phyloP scores from a whole-genome alignment of 2,113 vertebrate genomes.

The Camelus dromedarius region DNA sequence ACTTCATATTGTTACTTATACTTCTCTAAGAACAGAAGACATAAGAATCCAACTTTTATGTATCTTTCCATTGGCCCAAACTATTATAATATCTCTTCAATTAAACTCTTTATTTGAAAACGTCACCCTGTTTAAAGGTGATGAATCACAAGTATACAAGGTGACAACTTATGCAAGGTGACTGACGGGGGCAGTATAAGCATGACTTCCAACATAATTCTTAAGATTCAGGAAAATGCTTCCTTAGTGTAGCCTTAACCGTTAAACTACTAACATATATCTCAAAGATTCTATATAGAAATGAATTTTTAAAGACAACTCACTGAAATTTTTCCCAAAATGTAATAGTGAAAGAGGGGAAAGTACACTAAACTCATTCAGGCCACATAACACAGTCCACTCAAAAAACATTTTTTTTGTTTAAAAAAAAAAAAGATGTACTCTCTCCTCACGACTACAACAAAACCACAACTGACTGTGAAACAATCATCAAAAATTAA shows the following conservation, averaged over 20 bases:
- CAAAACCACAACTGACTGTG: no score
- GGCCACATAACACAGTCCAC: not conserved
- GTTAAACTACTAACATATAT: constrained; percentile 38
- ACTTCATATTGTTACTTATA: not conserved
- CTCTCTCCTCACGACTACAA: no score
- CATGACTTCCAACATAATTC: constrained; percentile 45
- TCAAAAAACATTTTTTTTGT: constrained; percentile 54
- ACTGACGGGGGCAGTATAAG: not conserved
- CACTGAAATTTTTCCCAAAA: constrained; percentile 32
- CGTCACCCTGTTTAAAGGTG: not conserved
- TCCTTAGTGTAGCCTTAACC: not conserved
- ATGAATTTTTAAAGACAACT: not conserved
- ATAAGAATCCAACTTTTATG: constrained; percentile 40
- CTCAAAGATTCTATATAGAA: constrained; percentile 26
- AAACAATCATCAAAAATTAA: no score
- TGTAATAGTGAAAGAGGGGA: not conserved
- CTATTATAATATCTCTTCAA: constrained; percentile 14
- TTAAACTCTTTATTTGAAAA: constrained; percentile 49
- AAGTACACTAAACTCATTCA: not conserved
- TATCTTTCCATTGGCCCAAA: constrained; percentile 8
- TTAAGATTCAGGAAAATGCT: constrained; percentile 39
- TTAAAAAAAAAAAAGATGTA: not conserved
- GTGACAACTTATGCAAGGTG: not conserved
- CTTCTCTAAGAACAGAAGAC: constrained; percentile 36
- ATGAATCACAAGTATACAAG: not conserved